Evolutionary conservation across 1,140 invertebrate genomes (phyloP).

Genomic region (Bactericera cockerelli): DNA sequence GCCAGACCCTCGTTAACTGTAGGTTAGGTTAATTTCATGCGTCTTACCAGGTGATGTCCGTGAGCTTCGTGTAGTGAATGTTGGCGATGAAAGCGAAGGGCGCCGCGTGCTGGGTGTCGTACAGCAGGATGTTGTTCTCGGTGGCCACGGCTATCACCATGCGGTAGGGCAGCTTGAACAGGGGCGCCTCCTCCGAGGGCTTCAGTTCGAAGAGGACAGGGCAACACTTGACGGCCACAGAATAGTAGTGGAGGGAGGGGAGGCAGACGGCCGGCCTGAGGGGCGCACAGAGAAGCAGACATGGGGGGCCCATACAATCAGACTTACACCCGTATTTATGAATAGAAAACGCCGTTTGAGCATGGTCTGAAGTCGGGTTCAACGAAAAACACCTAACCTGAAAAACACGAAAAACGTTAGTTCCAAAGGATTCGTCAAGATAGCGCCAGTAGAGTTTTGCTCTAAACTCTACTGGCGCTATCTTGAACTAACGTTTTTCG

Average conservation of each 20-base stretch:
- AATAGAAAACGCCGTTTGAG: too few species aligned
- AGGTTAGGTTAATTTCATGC: too few species aligned
- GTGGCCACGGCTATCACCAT: slow-evolving; percentile 84
- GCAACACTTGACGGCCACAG: slow-evolving; percentile 66
- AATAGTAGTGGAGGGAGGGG: slow-evolving; percentile 59
- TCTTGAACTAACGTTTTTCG: too few species aligned
- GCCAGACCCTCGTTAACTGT: too few species aligned
- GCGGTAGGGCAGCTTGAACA: slow-evolving; percentile 57
- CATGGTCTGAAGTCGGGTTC: too few species aligned
- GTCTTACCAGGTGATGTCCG: slow-evolving; percentile 77
- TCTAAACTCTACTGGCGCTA: too few species aligned
- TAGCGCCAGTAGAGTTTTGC: too few species aligned
- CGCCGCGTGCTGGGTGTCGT: slow-evolving; percentile 76
- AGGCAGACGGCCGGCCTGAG: slow-evolving; percentile 62
- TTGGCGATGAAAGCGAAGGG: slow-evolving; percentile 77
- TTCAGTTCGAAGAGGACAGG: slow-evolving; percentile 55
- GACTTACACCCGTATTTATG: too few species aligned
- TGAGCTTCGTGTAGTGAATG: slow-evolving; percentile 86
- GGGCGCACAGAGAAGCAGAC: slow-evolving; percentile 24
- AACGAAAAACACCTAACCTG: too few species aligned
- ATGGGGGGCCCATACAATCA: too few species aligned
- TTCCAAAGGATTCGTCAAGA: too few species aligned
- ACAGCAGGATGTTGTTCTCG: slow-evolving; percentile 66
- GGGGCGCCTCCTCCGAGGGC: slow-evolving; percentile 32
- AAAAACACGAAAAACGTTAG: too few species aligned